phyloP scores from a whole-genome alignment of 2,113 vertebrate species.

The Addax nasomaculatus region DNA sequence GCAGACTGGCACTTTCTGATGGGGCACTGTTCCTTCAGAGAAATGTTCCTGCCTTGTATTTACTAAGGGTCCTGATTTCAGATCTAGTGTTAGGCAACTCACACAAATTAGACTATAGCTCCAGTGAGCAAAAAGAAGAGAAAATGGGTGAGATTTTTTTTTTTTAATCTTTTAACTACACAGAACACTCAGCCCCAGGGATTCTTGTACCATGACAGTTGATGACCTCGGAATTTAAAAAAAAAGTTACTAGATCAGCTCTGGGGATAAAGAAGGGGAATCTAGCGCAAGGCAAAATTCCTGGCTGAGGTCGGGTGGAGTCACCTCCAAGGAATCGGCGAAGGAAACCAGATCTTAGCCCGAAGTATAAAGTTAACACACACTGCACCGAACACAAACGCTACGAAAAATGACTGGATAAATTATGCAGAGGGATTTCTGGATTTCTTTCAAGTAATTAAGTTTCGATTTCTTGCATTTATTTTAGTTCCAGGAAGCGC shows the following conservation, averaged over 20 bases:
- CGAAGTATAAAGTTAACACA: constrained; percentile 57
- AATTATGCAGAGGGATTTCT: constrained; percentile 85
- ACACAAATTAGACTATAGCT: background rate
- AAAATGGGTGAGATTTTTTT: background rate
- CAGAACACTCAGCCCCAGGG: background rate
- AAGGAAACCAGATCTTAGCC: background rate
- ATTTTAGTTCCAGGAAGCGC: constrained; percentile 80
- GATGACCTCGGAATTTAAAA: background rate
- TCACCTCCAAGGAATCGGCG: background rate
- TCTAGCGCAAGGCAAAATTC: background rate
- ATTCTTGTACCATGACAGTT: background rate
- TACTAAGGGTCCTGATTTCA: background rate
- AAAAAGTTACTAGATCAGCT: background rate
- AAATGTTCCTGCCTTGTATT: background rate
- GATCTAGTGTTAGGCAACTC: background rate
- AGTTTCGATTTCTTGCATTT: constrained; percentile 86
- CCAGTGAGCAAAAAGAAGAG: background rate
- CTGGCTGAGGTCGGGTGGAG: background rate
- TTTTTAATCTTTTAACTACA: background rate
- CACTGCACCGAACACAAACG: constrained; percentile 51
- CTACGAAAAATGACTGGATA: constrained; percentile 74
- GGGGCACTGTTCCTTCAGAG: background rate
- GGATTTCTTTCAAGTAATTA: constrained; percentile 87
- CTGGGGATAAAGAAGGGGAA: background rate
- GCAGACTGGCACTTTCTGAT: background rate